Percentiles rank a stretch among this genome's conserved stretches.
Evolutionary conservation across 2,888 invertebrate species (phyloP).

Genomic region (Disparrhopalites patrizii): DNA sequence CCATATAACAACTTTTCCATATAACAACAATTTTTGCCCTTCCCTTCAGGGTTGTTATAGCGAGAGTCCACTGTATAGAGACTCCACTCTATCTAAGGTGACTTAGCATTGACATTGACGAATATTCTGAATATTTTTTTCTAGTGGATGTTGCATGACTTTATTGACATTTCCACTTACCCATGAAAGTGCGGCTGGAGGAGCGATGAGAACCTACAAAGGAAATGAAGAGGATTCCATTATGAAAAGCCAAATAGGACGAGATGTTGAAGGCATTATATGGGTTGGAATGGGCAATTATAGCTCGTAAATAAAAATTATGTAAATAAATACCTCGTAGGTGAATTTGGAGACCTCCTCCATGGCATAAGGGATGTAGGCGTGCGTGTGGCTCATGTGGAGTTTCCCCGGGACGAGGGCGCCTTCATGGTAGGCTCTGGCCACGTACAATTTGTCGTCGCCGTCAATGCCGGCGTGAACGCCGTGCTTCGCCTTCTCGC

Average conservation of each 20-base stretch:
- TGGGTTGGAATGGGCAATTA: background rate
- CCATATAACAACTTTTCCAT: too few relatives aligned
- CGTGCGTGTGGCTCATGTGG: slow-evolving; percentile 24
- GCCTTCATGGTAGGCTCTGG: slow-evolving; percentile 30
- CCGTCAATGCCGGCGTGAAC: slow-evolving; percentile 35
- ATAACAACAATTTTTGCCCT: too few relatives aligned
- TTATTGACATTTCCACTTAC: too few relatives aligned
- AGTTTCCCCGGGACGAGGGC: slow-evolving; percentile 30
- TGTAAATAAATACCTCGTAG: slow-evolving; percentile 13
- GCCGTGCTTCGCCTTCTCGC: slow-evolving; percentile 27
- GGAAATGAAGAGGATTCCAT: too few relatives aligned
- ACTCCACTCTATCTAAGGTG: too few relatives aligned
- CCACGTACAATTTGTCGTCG: slow-evolving; percentile 35
- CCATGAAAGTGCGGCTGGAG: slow-evolving; percentile 35
- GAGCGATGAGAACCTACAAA: slow-evolving; percentile 32
- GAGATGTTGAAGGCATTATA: too few relatives aligned
- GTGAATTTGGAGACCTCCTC: slow-evolving; percentile 18
- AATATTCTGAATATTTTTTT: too few relatives aligned
- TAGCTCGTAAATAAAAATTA: background rate
- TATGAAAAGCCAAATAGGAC: too few relatives aligned
- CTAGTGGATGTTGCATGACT: too few relatives aligned
- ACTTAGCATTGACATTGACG: too few relatives aligned
- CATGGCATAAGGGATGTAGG: slow-evolving; percentile 35
- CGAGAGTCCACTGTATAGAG: too few relatives aligned
- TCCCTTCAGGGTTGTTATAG: too few relatives aligned